Percentiles rank a stretch among this genome's conserved stretches.
These are phyloP conservation scores for Mystacornis crossleyi DNA, from an alignment of 2,113 vertebrate species.

Conservation along the genomic window DNA sequence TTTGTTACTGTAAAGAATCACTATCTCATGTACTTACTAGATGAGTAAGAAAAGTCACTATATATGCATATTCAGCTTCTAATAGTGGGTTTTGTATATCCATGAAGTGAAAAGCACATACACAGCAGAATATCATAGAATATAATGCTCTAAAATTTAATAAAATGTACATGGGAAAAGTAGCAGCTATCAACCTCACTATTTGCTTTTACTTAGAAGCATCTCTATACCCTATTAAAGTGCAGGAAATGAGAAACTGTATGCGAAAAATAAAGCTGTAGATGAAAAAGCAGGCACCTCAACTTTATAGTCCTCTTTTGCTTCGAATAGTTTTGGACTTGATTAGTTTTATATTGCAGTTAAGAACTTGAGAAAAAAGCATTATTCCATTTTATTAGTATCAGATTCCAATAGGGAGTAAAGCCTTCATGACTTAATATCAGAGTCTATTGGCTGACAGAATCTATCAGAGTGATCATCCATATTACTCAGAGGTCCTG, in stretches of 20 bases:
- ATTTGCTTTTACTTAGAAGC: not conserved
- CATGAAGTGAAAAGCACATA: not conserved
- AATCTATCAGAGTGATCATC: slow-evolving; percentile 66
- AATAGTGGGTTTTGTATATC: not conserved
- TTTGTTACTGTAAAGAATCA: not conserved
- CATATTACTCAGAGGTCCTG: slow-evolving; percentile 56
- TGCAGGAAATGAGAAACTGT: not conserved
- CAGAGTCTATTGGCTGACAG: slow-evolving; percentile 62
- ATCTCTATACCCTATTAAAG: not conserved
- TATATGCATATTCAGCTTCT: not conserved
- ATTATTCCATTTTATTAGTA: slow-evolving; percentile 67
- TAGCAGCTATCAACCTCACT: not conserved
- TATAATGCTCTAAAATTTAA: not conserved
- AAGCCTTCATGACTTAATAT: slow-evolving; percentile 50
- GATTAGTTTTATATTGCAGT: slow-evolving; percentile 49
- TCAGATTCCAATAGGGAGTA: slow-evolving; percentile 57
- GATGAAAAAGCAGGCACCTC: not conserved
- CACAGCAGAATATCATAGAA: not conserved
- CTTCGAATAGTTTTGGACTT: slow-evolving; percentile 21
- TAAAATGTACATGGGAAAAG: not conserved
- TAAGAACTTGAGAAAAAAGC: slow-evolving; percentile 54
- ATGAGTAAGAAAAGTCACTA: not conserved
- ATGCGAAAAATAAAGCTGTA: not conserved
- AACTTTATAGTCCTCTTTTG: not conserved
- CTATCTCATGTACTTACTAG: not conserved